phyloP scores from a whole-genome alignment of 2,888 invertebrate species.

The Nymphalis c-album region DNA sequence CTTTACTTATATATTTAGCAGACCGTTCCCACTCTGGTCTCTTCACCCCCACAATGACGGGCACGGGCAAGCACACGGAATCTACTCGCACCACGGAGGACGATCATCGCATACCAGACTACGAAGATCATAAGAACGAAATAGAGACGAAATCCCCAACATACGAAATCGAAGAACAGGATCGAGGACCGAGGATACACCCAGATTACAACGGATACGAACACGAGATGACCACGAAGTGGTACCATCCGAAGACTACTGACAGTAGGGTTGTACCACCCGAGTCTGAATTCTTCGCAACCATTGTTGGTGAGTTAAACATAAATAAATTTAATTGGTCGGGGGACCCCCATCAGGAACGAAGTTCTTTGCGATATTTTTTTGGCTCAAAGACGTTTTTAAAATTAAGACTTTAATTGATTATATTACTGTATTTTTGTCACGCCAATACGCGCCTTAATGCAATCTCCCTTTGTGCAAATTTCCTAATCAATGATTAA shows the following conservation, averaged over 20 bases:
- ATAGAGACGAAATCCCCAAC: conserved; percentile 65
- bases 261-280: conserved; percentile 74
- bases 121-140: conserved; percentile 63
- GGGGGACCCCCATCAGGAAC: too few relatives aligned
- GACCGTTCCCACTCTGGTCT: conserved; percentile 65
- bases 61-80: conserved; percentile 56
- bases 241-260: conserved; percentile 74
- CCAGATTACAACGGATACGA: conserved; percentile 73
- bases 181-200: conserved; percentile 55
- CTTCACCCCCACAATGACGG: conserved; percentile 64
- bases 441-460: too few relatives aligned
- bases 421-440: too few relatives aligned
- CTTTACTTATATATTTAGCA: conserved; percentile 41
- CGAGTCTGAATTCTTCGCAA: conserved; percentile 75
- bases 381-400: too few relatives aligned
- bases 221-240: conserved; percentile 71
- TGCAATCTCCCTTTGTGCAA: too few relatives aligned
- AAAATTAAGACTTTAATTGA: too few relatives aligned
- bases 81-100: conserved; percentile 76
- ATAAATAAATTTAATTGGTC: too few relatives aligned
- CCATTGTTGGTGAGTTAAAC: conserved; percentile 68
- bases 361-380: too few relatives aligned
- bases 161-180: conserved; percentile 57
- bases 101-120: conserved; percentile 68
- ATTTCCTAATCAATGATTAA: too few relatives aligned